Conservation (phyloP, 2,113 vertebrate genomes). For the Lamprotornis superbus region DNA sequence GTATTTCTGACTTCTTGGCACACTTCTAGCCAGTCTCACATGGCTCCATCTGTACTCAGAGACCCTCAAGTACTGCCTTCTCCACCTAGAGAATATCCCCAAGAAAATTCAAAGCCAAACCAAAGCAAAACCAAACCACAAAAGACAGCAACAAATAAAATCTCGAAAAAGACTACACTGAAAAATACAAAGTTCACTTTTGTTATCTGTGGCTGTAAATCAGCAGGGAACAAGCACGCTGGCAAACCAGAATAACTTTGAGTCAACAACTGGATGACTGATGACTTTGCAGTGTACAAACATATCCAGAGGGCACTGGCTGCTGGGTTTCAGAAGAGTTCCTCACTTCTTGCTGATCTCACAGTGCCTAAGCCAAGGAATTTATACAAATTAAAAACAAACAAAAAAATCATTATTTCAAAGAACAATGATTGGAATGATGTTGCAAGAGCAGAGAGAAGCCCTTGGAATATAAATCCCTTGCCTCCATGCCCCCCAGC, state of each 20-base stretch:
- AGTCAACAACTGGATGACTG: slow-evolving; percentile 2
- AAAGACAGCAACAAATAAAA: neutral
- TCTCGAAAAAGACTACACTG: neutral
- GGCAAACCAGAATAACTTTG: neutral
- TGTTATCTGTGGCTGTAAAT: neutral
- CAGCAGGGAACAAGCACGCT: neutral
- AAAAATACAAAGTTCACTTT: neutral
- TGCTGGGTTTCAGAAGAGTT: neutral
- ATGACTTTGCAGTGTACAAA: neutral
- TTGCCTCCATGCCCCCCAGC: neutral
- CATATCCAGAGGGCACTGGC: neutral
- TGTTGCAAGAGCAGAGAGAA: neutral
- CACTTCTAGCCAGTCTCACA: neutral
- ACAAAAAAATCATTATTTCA: neutral
- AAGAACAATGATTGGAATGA: neutral
- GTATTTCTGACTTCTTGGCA: neutral
- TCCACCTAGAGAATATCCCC: neutral
- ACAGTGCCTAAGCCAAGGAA: neutral
- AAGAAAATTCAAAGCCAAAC: neutral
- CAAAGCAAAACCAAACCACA: neutral
- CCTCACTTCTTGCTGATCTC: neutral
- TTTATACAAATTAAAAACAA: neutral
- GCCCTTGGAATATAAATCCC: neutral
- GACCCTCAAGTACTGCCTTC: neutral
- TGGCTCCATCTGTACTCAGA: neutral